Evolutionary conservation across 2,113 vertebrate species (phyloP).

Genomic region (Tringa solitaria): DNA sequence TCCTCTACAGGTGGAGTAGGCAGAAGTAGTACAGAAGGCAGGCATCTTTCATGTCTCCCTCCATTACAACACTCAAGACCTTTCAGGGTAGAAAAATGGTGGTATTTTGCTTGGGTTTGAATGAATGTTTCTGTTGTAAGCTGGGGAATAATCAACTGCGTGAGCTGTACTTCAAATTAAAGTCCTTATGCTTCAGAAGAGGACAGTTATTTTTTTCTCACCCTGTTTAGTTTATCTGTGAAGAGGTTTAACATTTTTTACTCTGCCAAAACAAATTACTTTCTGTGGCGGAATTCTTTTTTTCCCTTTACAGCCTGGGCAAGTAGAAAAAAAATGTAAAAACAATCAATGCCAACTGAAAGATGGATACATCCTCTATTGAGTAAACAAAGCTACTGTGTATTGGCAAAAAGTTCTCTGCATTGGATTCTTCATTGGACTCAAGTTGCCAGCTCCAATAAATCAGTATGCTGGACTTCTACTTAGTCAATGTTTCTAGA

Average conservation of each 20-base stretch:
- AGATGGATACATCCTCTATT: constrained; percentile 20
- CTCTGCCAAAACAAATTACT: constrained; percentile 10
- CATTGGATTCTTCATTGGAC: constrained; percentile 20
- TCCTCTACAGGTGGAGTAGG: not conserved
- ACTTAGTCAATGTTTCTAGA: constrained; percentile 26
- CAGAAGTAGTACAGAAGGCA: not conserved
- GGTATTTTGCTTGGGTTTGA: not conserved
- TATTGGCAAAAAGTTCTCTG: constrained; percentile 54
- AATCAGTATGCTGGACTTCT: constrained; percentile 33
- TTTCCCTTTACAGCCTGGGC: not conserved
- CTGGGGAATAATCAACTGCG: not conserved
- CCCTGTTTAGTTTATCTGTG: not conserved
- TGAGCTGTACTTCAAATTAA: not conserved
- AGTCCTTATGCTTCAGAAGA: not conserved
- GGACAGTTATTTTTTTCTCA: not conserved
- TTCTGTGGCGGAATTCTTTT: not conserved
- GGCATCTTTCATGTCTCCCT: not conserved
- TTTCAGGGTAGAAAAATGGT: not conserved
- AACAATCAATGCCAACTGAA: constrained; percentile 28
- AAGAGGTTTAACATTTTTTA: not conserved
- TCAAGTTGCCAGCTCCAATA: constrained; percentile 34
- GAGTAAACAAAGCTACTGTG: constrained; percentile 54
- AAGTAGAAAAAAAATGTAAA: not conserved
- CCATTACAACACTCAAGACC: not conserved
- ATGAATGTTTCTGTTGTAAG: not conserved